Evolutionary conservation across 2,888 invertebrate species (phyloP), one percentile per base, ranked within the genome.

Genomic region (Bruchidius siliquastri): DNA sequence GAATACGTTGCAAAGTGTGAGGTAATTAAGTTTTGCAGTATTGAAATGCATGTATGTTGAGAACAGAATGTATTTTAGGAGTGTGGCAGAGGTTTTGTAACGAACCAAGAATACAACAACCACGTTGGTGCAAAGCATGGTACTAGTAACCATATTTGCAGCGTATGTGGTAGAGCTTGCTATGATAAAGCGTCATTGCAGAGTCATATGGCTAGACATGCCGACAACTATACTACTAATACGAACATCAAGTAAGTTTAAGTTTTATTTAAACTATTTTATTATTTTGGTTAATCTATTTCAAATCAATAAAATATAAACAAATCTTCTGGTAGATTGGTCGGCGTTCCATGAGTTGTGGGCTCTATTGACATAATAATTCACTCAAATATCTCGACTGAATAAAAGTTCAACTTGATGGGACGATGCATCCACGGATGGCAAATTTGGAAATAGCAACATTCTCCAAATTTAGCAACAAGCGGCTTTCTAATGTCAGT

Each of bases 1-100:
- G 88, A 88, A 30, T 88, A 87, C 76, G 88, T 88, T 4, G 88
- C 88, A 69, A 82, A 88, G 0, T 90, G 90, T 71, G 74, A 77
- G 68, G 49, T 49, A 49, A 74, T 72, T 20, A 74, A 71, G 69
- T 90, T 90, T 70, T 26, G 26, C 3, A 26, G 8, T 26, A 26
- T n/a, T n/a, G n/a, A 26, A 26, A 4, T 26, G 8, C 18, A 1
- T 49, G 49, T 49, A 13, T 49, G 49, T 13, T 49, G 49, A 49
- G 4, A 30, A 30, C n/a, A 30, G 76, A 78, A 49, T 18, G 3
- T 49, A 13, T 49, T 49, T 8, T 13, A 68, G 73, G 68, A 79
- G 21, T 84, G 84, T 76, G 77, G 77, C 21, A 72, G 79, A 21
- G 79, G 82, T 18, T 84, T 84, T 73, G 81, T 83, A 13, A 81